These are phyloP conservation scores for Teleopsis dalmanni DNA, from an alignment of 1,140 invertebrate species.

Conservation along the genomic window DNA sequence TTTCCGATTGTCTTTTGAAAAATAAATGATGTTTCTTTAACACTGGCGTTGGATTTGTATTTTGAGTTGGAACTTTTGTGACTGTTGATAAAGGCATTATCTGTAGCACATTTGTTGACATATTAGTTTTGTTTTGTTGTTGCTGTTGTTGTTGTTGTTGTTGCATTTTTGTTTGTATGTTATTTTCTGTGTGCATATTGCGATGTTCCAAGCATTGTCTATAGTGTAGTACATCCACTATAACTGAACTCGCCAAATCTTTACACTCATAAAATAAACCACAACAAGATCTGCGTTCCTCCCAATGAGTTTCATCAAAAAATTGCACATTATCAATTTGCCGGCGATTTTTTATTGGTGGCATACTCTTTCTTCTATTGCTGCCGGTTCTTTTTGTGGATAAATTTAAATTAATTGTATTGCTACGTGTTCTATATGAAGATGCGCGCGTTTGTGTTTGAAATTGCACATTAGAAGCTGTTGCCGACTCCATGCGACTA, in stretches of 20 bases:
- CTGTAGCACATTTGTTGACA: constrained; percentile 8
- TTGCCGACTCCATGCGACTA: constrained; percentile 7
- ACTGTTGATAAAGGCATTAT: constrained; percentile 3
- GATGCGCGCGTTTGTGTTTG: constrained; percentile 35
- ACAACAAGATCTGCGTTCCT: constrained; percentile 32
- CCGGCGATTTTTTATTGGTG: constrained; percentile 25
- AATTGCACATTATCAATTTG: constrained; percentile 27
- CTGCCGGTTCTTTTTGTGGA: constrained; percentile 10
- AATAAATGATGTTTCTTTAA: constrained; percentile 42
- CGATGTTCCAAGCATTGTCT: constrained; percentile 33
- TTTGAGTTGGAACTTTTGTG: neutral
- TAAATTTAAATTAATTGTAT: no score
- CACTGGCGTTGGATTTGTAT: constrained; percentile 21
- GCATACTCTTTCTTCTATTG: constrained; percentile 20
- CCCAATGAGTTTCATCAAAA: constrained; percentile 30
- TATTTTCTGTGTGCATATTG: neutral
- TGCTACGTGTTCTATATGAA: neutral
- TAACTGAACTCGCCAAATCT: constrained; percentile 22
- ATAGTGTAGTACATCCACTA: constrained; percentile 32
- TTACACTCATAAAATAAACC: constrained; percentile 34
- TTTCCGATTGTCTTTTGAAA: constrained; percentile 39
- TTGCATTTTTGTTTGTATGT: neutral
- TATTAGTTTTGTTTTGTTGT: no score
- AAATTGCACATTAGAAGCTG: constrained; percentile 20
- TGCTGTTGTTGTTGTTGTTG: neutral